A percentile compares a stretch with the other conserved stretches of the same genome.
phyloP scores from a whole-genome alignment of 2,113 vertebrate species.

The Bambusicola thoracicus region DNA sequence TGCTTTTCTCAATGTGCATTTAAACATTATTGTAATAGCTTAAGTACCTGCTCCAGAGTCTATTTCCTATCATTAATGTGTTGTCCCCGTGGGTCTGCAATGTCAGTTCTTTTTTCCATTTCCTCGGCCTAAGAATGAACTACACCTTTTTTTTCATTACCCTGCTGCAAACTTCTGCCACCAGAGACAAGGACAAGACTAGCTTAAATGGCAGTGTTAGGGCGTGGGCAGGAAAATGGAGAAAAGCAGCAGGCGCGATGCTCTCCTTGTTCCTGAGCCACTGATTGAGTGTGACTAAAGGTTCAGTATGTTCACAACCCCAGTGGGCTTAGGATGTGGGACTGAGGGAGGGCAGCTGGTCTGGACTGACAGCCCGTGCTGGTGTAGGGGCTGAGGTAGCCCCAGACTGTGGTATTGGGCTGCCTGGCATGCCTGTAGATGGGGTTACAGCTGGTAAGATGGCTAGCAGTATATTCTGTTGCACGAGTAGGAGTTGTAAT shows the following conservation, averaged over 20 bases:
- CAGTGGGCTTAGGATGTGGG: rapidly evolving
- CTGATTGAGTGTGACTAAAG: neutral
- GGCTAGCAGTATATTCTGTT: neutral
- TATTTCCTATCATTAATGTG: neutral
- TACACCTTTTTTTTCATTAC: neutral
- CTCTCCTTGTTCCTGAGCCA: neutral
- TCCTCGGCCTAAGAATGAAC: neutral
- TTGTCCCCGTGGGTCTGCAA: neutral
- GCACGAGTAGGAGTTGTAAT: neutral
- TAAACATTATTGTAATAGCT: neutral
- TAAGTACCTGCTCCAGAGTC: neutral
- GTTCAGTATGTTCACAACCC: neutral
- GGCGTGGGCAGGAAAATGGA: neutral
- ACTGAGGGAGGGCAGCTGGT: neutral
- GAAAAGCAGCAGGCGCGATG: neutral
- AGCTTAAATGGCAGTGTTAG: neutral
- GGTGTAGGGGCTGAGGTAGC: neutral
- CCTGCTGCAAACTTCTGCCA: neutral
- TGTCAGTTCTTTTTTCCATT: neutral
- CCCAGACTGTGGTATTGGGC: neutral
- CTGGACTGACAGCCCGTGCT: rapidly evolving
- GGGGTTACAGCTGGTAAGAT: rapidly evolving
- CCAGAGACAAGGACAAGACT: neutral
- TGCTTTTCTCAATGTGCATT: neutral
- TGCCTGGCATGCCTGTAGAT: neutral